These are phyloP conservation scores for Epinotia bilunana DNA, from an alignment of 2,888 invertebrate genomes.

Conservation along the genomic window DNA sequence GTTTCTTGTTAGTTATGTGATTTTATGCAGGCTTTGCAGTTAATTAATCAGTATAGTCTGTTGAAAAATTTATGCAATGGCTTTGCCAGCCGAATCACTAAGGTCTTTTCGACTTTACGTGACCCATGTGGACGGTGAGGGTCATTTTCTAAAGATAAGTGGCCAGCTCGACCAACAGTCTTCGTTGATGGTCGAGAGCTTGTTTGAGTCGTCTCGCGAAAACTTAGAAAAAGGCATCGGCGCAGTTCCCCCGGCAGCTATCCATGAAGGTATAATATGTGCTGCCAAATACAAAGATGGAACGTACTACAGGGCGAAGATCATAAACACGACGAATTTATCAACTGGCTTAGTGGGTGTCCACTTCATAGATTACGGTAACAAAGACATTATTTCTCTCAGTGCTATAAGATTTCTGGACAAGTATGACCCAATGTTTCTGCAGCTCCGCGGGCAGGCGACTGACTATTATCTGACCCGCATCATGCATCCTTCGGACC, in stretches of 20 bases:
- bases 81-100: slow-evolving; percentile 65
- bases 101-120: slow-evolving; percentile 81
- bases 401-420: slow-evolving; percentile 85
- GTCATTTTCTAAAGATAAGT: slow-evolving; percentile 88
- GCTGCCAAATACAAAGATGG: slow-evolving; percentile 88
- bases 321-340: slow-evolving; percentile 77
- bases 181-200: slow-evolving; percentile 83
- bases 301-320: slow-evolving; percentile 86
- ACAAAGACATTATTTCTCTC: slow-evolving; percentile 85
- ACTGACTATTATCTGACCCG: slow-evolving; percentile 85
- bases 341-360: slow-evolving; percentile 85
- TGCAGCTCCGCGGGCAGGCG: slow-evolving; percentile 84
- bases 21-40: slow-evolving; percentile 46
- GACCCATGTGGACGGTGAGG: slow-evolving; percentile 88
- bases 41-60: slow-evolving; percentile 48
- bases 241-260: slow-evolving; percentile 76
- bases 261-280: slow-evolving; percentile 84
- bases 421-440: slow-evolving; percentile 77
- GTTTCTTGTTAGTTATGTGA: slow-evolving; percentile 64
- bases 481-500: slow-evolving; percentile 78
- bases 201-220: slow-evolving; percentile 70
- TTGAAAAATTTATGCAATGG: slow-evolving; percentile 60
- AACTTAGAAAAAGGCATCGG: slow-evolving; percentile 77
- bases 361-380: slow-evolving; percentile 88
- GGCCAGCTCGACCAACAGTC: slow-evolving; percentile 87